phyloP scores from a whole-genome alignment of 2,797 vertebrate genomes.

The Pipistrellus pipistrellus region DNA sequence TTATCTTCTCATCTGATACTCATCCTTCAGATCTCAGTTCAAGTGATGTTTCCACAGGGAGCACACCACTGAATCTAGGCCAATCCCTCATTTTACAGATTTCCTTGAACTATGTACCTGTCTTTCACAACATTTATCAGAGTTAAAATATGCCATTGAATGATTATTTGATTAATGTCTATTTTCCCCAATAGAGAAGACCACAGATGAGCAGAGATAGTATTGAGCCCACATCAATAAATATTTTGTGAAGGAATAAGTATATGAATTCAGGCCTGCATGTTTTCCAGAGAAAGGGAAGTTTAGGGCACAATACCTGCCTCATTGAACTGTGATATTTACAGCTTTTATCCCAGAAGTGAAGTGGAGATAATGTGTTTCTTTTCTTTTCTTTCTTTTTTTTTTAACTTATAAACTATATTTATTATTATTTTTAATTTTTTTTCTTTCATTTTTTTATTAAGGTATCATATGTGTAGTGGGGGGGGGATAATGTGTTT shows the following conservation, averaged over 20 bases:
- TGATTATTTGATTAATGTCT: not conserved
- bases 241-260: not conserved
- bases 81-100: not conserved
- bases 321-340: not conserved
- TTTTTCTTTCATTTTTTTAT: too few relatives aligned
- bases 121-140: not conserved
- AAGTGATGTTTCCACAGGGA: not conserved
- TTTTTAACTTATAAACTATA: too few relatives aligned
- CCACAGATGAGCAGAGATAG: not conserved
- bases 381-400: not conserved
- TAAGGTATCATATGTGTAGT: too few relatives aligned
- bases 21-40: not conserved
- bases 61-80: not conserved
- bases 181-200: not conserved
- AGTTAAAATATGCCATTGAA: not conserved
- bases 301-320: not conserved
- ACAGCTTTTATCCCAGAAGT: not conserved
- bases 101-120: not conserved
- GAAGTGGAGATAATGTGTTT: not conserved
- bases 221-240: not conserved
- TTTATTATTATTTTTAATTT: too few relatives aligned
- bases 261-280: not conserved
- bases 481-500: not conserved
- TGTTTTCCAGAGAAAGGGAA: slow-evolving; percentile 15
- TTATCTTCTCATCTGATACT: not conserved